Evolutionary conservation across 2,888 invertebrate genomes (phyloP), one percentile per base, ranked within the genome.

Genomic region (Amphipyra tragopoginis): DNA sequence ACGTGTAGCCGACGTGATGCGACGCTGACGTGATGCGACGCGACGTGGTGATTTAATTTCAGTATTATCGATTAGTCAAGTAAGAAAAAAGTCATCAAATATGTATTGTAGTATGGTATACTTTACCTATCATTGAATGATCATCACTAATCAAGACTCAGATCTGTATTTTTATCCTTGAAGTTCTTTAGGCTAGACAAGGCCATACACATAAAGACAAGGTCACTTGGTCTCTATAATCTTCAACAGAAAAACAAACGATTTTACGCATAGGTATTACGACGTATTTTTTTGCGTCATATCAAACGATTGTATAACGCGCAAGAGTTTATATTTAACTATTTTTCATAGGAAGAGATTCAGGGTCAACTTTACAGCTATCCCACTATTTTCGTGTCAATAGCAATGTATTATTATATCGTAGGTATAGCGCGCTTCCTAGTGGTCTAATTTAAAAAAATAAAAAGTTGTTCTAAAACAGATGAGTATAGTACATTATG

Each of bases 371-470:
- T 29, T 7, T 47, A 51, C n/a, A 21, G 10, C 44, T 64, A 45
- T 47, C 49, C 10, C 38, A 53, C 65, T 77, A 76, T 72, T 79
- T 73, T 49, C 8, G 60, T 60, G 38, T 64, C 56, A 53, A 62
- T 54, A 69, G 13, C 57, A 36, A 45, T 62, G 52, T 66, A 57
- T 55, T 44, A 45, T 65, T n/a, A 8, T 15, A 38, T 51, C 13
- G 38, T 33, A 7, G 11, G 29, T n/a, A n/a, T n/a, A n/a, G n/a
- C n/a, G n/a, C n/a, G n/a, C 29, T 7, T 34, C 39, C n/a, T 39
- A 13, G 5, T 13, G 1, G n/a, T 13, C 0, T 39, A 5, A 7
- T 29, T 29, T 29, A 29, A 5, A 5, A 29, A 29, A 29, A 29
- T 29, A 29, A 7, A 5, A 29, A 29, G 29, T 29, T 29, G 29